Conservation (phyloP, 1,140 invertebrate genomes). For the Trachymyrmex cornetzi region DNA sequence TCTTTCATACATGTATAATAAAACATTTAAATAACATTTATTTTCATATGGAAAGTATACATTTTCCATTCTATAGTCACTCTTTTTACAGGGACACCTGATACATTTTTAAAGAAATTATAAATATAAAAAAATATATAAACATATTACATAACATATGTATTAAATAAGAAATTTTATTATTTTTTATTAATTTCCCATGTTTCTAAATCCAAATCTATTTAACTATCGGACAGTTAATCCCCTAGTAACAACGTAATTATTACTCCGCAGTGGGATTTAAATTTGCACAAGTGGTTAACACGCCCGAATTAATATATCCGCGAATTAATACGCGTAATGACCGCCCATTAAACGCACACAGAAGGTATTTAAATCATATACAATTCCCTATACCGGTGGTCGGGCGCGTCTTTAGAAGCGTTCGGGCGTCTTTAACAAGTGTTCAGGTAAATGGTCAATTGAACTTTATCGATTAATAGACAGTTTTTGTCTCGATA, state of each 20-base stretch:
- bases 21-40: too few relatives aligned
- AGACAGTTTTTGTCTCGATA: constrained; percentile 30
- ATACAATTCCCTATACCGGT: neutral
- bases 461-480: constrained; percentile 48
- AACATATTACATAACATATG: neutral
- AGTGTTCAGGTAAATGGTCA: constrained; percentile 27
- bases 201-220: neutral
- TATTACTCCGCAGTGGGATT: neutral
- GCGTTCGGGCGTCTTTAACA: constrained; percentile 5
- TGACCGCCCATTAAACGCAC: neutral
- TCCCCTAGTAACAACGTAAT: constrained; percentile 10
- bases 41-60: too few relatives aligned
- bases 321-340: constrained; percentile 14
- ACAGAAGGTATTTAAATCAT: neutral
- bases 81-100: too few relatives aligned
- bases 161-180: neutral
- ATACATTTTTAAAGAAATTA: neutral
- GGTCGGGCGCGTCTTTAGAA: constrained; percentile 8
- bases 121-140: neutral
- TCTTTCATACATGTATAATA: too few relatives aligned
- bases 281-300: constrained; percentile 39
- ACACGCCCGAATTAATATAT: constrained; percentile 14
- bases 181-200: neutral
- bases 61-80: too few relatives aligned
- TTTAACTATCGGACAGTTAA: neutral